Evolutionary conservation across 2,797 vertebrate species (phyloP).

Genomic region (Pseudocheirus occidentalis): DNA sequence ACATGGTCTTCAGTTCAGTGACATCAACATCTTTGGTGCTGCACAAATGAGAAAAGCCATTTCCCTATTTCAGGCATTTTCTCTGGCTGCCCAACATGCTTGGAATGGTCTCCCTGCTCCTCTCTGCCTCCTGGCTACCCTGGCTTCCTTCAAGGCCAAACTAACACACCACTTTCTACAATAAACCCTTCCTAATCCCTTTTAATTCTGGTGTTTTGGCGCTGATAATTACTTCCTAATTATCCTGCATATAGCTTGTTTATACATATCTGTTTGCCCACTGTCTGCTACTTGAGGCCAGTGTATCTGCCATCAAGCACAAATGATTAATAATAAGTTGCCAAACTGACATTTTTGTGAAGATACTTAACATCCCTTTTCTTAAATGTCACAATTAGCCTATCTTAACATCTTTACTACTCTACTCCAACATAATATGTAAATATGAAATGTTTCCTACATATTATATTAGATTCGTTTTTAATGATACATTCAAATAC

Average conservation of each 20-base stretch:
- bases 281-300: neutral
- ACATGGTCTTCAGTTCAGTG: neutral
- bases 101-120: neutral
- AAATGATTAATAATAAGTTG: neutral
- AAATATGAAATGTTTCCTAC: neutral
- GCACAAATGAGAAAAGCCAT: neutral
- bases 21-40: neutral
- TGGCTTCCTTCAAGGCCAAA: neutral
- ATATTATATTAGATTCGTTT: neutral
- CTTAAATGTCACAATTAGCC: neutral
- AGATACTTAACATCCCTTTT: neutral
- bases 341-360: neutral
- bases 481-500: neutral
- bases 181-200: too few species aligned
- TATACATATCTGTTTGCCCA: neutral
- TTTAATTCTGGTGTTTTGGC: neutral
- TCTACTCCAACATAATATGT: neutral
- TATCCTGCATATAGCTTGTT: neutral
- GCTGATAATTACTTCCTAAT: neutral
- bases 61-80: neutral
- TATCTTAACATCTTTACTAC: neutral
- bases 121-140: neutral
- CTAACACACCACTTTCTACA: neutral
- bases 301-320: neutral
- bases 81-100: neutral